Evolutionary conservation across 2,797 vertebrate species (phyloP).

Genomic region (Hafferia zeledoni): DNA sequence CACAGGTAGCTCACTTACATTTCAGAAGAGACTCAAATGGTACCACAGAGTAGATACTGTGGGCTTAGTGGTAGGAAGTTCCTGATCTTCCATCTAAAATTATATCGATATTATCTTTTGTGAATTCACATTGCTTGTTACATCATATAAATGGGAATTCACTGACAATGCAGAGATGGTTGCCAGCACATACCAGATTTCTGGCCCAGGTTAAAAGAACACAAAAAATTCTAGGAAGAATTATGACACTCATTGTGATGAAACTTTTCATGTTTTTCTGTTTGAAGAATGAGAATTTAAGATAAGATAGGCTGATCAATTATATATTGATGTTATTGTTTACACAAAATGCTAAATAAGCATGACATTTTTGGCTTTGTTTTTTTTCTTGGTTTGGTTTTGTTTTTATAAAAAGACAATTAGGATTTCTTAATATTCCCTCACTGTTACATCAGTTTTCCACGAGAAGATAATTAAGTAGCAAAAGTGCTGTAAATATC

Average conservation of each 20-base stretch:
- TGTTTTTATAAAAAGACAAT: not conserved
- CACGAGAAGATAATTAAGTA: not conserved
- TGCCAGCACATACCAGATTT: not conserved
- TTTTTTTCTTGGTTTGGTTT: not conserved
- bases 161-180: not conserved
- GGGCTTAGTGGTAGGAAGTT: not conserved
- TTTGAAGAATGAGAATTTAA: not conserved
- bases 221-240: not conserved
- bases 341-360: not conserved
- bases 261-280: not conserved
- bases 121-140: not conserved
- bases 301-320: not conserved
- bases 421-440: not conserved
- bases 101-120: not conserved
- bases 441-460: not conserved
- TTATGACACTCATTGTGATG: not conserved
- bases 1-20: not conserved
- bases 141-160: not conserved
- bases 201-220: not conserved
- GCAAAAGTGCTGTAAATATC: not conserved
- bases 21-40: not conserved
- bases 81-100: not conserved
- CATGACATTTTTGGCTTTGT: not conserved
- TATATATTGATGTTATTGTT: not conserved
- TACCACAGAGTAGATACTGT: not conserved